A percentile compares a stretch with the other conserved stretches of the same genome.
phyloP scores from a whole-genome alignment of 2,888 invertebrate genomes.

The Drosophila mettleri region DNA sequence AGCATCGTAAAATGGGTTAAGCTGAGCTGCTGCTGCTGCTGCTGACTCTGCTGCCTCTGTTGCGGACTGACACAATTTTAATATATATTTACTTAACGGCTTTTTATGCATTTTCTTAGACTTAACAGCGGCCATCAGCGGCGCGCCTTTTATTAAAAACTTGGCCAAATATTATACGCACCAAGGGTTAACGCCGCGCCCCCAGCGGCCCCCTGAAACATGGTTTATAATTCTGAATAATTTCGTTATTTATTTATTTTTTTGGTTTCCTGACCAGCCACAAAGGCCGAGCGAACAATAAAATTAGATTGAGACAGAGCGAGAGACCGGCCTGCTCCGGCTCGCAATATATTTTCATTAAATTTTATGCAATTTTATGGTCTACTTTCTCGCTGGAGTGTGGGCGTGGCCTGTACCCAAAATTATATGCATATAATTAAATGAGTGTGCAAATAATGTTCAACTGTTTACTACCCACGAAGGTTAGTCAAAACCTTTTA shows the following conservation, averaged over 20 bases:
- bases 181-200: constrained; percentile 63
- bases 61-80: constrained; percentile 66
- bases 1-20: constrained; percentile 67
- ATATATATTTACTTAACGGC: constrained; percentile 71
- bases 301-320: constrained; percentile 46
- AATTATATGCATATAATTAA: constrained; percentile 54
- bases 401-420: constrained; percentile 19
- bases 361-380: constrained; percentile 65
- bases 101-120: constrained; percentile 72
- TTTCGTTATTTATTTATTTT: constrained; percentile 65
- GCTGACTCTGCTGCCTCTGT: constrained; percentile 24
- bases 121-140: constrained; percentile 44
- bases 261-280: constrained; percentile 37
- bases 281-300: constrained; percentile 63
- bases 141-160: constrained; percentile 60
- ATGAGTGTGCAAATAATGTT: constrained; percentile 42
- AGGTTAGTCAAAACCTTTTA: constrained; percentile 8
- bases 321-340: neutral
- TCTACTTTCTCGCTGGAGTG: constrained; percentile 10
- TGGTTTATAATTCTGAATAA: constrained; percentile 73
- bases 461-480: constrained; percentile 26
- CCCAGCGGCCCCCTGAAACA: constrained; percentile 20
- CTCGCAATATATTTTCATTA: constrained; percentile 74
- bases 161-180: constrained; percentile 60
- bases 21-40: constrained; percentile 30